Conservation (phyloP, 2,113 vertebrate species). For the Lutjanus erythropterus region DNA sequence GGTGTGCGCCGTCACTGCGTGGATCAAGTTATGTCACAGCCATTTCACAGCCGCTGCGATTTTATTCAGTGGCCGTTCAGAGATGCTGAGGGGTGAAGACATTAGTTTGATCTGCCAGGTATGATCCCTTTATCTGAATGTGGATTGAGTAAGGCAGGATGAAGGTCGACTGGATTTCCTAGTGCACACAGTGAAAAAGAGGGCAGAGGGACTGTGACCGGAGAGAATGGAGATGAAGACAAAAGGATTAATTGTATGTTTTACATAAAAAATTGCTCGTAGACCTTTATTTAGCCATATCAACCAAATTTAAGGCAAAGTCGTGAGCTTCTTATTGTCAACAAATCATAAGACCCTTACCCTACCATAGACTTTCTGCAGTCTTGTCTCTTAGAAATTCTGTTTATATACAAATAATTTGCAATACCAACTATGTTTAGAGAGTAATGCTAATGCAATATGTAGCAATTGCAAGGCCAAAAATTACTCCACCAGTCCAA, state of each 20-base stretch:
- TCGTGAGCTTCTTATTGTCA: background rate
- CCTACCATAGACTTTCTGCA: background rate
- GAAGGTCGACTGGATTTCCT: conserved; percentile 78
- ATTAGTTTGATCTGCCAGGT: conserved; percentile 78
- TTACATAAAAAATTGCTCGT: background rate
- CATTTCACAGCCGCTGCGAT: conserved; percentile 68
- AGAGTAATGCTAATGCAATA: too few species aligned
- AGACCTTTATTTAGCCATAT: background rate
- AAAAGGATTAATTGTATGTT: background rate
- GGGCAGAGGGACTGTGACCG: background rate
- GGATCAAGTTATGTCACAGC: conserved; percentile 86
- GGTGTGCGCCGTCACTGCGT: conserved; percentile 71
- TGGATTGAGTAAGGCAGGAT: conserved; percentile 70
- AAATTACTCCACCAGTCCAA: too few species aligned
- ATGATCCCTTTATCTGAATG: conserved; percentile 79
- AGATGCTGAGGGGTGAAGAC: conserved; percentile 75
- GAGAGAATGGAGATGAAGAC: conserved; percentile 6
- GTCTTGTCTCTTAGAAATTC: too few species aligned
- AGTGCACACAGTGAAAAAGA: conserved; percentile 5
- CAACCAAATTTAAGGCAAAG: background rate
- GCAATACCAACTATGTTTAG: too few species aligned
- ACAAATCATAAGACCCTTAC: background rate
- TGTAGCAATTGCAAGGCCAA: too few species aligned
- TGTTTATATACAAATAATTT: too few species aligned
- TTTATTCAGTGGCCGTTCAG: conserved; percentile 75